These are phyloP conservation scores for Penelope pileata DNA, from an alignment of 2,113 vertebrate genomes.

Conservation along the genomic window DNA sequence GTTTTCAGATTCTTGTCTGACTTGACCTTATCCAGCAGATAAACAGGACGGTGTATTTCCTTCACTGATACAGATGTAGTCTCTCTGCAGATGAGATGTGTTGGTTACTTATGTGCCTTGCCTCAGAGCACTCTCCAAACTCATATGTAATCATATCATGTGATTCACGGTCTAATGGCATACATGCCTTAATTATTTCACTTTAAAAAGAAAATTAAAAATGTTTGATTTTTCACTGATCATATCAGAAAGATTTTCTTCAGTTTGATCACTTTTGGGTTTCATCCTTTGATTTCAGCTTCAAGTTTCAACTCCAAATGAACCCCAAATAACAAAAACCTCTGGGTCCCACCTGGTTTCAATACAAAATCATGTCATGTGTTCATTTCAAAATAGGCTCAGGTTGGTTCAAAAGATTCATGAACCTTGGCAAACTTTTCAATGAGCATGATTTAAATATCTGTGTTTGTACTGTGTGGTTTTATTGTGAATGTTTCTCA, in stretches of 20 bases:
- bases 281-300: slow-evolving; percentile 29
- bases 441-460: slow-evolving; percentile 37
- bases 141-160: background rate
- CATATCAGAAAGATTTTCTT: slow-evolving; percentile 26
- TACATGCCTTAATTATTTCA: background rate
- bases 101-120: background rate
- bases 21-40: background rate
- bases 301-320: slow-evolving; percentile 41
- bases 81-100: background rate
- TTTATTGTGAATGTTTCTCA: slow-evolving; percentile 43
- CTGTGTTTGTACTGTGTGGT: slow-evolving; percentile 52
- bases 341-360: slow-evolving; percentile 55
- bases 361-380: slow-evolving; percentile 58
- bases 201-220: background rate
- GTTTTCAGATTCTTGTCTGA: background rate
- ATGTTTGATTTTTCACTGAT: background rate
- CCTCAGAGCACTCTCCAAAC: background rate
- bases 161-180: background rate
- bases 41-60: background rate
- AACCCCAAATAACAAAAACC: slow-evolving; percentile 26
- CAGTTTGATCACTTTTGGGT: slow-evolving; percentile 1
- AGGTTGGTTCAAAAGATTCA: slow-evolving; percentile 61
- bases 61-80: background rate
- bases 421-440: slow-evolving; percentile 55
- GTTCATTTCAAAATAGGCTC: slow-evolving; percentile 15